A percentile compares a stretch with the other conserved stretches of the same genome.
Conservation (phyloP, 2,113 vertebrate genomes). For the Oryzias javanicus region DNA sequence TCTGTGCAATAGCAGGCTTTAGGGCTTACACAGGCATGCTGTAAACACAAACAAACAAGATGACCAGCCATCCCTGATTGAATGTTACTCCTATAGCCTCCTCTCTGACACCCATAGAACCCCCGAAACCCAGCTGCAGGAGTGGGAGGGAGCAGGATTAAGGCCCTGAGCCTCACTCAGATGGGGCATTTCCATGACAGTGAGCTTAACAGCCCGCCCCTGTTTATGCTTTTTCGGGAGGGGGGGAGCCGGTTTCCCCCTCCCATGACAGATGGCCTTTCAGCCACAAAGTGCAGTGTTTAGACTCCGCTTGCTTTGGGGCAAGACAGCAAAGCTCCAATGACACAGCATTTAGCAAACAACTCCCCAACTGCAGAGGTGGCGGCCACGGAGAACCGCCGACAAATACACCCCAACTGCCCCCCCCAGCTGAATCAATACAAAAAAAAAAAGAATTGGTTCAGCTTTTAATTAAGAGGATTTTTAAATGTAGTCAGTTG, state of each 20-base stretch:
- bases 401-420: neutral
- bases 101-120: conserved; percentile 35
- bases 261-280: conserved; percentile 79
- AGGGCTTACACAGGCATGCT: conserved; percentile 41
- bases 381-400: conserved; percentile 62
- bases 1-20: conserved; percentile 34
- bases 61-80: conserved; percentile 46
- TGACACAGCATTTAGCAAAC: conserved; percentile 77
- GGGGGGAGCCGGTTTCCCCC: conserved; percentile 70
- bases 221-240: conserved; percentile 76
- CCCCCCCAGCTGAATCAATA: conserved; percentile 55
- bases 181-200: conserved; percentile 80
- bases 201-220: conserved; percentile 75
- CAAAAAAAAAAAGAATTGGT: conserved; percentile 33
- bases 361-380: conserved; percentile 69
- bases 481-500: conserved; percentile 69
- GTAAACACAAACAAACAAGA: conserved; percentile 45
- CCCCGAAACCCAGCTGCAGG: conserved; percentile 74
- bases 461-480: conserved; percentile 73
- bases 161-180: conserved; percentile 68
- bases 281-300: conserved; percentile 78
- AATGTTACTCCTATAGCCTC: conserved; percentile 60
- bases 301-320: conserved; percentile 74
- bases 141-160: conserved; percentile 72
- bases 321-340: conserved; percentile 73